Base-by-base conservation (phyloP, 2,888 invertebrate species). In the Hypomecis atomaria region DNA sequence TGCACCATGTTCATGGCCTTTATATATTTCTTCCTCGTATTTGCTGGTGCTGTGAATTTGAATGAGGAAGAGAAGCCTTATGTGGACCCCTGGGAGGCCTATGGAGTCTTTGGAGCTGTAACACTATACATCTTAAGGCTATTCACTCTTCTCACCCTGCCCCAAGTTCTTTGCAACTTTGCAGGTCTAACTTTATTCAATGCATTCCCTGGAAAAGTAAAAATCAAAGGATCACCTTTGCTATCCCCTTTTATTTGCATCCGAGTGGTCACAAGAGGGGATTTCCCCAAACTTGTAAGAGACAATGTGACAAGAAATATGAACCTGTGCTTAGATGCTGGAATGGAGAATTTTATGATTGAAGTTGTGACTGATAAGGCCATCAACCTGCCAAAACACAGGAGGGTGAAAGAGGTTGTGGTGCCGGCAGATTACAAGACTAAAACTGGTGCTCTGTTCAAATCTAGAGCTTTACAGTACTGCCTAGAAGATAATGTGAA, bases 361-460 rank as follows among this genome's bases (percentile, higher is more conserved):
- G 98, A 99, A 94, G 98, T 99, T 43, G 99, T 99, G 10, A 98
- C 98, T 43, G 99, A 99, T 86, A 98, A 98, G 86, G 94, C 95
- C 7, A 94, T 97, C 37, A 95, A 95, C 74, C 87, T 98, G 72
- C 93, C 95, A n/a, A 94, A 95, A 65, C 96, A 97, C 86, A 94
- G 96, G 59, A 94, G 98, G 73, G 95, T 98, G 6, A 94, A 98
- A 67, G 97, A 98, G 88, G 95, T 98, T 43, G 97, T 99, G 33
- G 98, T 99, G 36, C 98, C 99, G 57, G 88, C 95, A 10, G 94
- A 94, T 60, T 98, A 98, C 83, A 95, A 96, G 78, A 98, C 99
- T 40, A 97, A 97, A 87, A 96, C 96, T 59, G 98, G 98, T 61
- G 98, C 99, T 57, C 90, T 98, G 62, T 99, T 98, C 85, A 99